phyloP scores from a whole-genome alignment of 2,797 vertebrate species.

The Taeniopygia guttata region DNA sequence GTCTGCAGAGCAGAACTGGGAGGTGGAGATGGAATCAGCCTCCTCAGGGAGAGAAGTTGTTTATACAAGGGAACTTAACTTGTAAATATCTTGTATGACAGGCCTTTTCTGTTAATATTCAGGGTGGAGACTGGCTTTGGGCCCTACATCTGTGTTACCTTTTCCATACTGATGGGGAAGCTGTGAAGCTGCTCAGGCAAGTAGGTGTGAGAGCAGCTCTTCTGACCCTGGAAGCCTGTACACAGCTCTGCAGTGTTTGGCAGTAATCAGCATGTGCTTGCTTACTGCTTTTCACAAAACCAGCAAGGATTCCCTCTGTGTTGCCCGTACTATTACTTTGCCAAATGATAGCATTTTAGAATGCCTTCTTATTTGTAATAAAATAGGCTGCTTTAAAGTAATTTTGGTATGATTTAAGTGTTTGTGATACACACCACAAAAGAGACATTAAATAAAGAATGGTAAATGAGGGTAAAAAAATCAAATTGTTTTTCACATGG shows the following conservation, averaged over 20 bases:
- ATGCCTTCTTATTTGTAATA: neutral
- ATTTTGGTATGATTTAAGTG: neutral
- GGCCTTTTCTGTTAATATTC: neutral
- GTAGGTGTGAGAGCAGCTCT: neutral
- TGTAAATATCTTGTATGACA: neutral
- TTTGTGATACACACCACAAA: neutral
- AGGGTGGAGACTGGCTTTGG: neutral
- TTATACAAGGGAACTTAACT: neutral
- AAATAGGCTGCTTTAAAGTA: neutral
- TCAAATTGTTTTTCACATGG: neutral
- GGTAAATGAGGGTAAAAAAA: neutral
- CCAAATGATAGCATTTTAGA: neutral
- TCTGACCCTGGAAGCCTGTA: neutral
- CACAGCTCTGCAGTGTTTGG: accelerated
- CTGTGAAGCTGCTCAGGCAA: neutral
- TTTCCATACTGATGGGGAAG: neutral
- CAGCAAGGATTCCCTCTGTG: neutral
- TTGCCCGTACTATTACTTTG: neutral
- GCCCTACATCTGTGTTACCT: neutral
- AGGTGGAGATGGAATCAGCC: neutral
- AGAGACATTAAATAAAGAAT: neutral
- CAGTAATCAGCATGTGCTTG: neutral
- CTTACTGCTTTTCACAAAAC: neutral
- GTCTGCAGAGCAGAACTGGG: neutral
- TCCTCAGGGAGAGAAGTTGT: neutral